These are phyloP conservation scores for Xenopus laevis DNA, from an alignment of 2,113 vertebrate species.

Conservation along the genomic window DNA sequence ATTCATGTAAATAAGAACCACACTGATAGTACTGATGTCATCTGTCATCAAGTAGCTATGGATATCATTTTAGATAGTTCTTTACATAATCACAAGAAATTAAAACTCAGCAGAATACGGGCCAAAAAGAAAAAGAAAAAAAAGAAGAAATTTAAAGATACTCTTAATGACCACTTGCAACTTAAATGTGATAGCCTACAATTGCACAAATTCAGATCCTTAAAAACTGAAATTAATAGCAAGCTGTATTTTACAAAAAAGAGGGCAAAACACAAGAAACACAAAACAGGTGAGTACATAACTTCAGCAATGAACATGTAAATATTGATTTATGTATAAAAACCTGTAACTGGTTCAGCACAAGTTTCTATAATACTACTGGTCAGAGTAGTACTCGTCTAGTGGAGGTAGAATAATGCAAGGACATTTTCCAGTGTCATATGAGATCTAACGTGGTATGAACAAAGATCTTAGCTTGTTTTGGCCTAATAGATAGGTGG, in stretches of 20 bases:
- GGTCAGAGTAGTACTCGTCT: too few species aligned
- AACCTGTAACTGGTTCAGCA: too few species aligned
- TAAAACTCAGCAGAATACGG: constrained; percentile 61
- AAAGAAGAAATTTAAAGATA: constrained; percentile 80
- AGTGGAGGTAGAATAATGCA: too few species aligned
- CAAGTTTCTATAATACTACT: too few species aligned
- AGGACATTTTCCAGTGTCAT: too few species aligned
- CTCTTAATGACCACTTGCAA: constrained; percentile 66
- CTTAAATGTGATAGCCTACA: constrained; percentile 68
- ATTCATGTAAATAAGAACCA: constrained; percentile 63
- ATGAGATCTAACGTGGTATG: too few species aligned
- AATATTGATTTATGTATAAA: constrained; percentile 52
- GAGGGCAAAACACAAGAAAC: constrained; percentile 84
- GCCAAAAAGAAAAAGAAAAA: constrained; percentile 85
- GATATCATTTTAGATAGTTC: constrained; percentile 56
- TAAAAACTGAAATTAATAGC: constrained; percentile 70
- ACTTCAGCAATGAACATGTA: constrained; percentile 27
- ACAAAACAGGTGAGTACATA: constrained; percentile 77
- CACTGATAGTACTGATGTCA: constrained; percentile 57
- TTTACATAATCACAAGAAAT: constrained; percentile 55
- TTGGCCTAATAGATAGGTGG: too few species aligned
- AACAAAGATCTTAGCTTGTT: too few species aligned
- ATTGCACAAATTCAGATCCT: constrained; percentile 67
- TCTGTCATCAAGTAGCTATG: constrained; percentile 55
- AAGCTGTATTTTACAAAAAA: constrained; percentile 73